Evolutionary conservation across 2,888 invertebrate genomes (phyloP), one percentile per base, ranked within the genome.

Genomic region (Punctoribates punctum): DNA sequence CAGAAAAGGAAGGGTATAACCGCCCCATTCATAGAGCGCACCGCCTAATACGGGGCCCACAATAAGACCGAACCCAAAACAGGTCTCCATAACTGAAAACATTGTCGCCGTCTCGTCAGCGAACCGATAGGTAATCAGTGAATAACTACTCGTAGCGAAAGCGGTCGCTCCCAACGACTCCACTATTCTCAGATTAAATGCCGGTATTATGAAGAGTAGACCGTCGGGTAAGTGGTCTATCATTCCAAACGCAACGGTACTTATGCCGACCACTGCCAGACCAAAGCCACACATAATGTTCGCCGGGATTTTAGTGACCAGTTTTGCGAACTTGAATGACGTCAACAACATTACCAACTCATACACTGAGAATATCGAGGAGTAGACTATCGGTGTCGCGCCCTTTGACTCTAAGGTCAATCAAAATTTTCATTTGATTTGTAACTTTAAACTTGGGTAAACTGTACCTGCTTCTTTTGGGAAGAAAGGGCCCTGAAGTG

Each of bases 31-130:
- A 83, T 91, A 96, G 0, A 96, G 86, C 0, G 91, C 90, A 0
- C 94, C 94, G 0, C 95, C 96, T 11, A 96, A 87, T 0, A 92
- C 92, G 0, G 95, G 95, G 0, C 96, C 95, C 0, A 93, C 91
- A 77, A 95, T 94, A 76, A 95, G 87, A 13, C 84, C 84, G 1
- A 84, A 77, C 4, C 84, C 84, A 73, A 81, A 81, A 73, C 82
- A 83, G 23, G 82, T 82, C 77, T 84, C 84, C 51, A 84, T 77
- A n/a, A 79, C 78, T 9, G 83, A 91, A 86, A 94, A 94, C 81
- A 92, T 93, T 9, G 90, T 91, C 0, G 91, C 91, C 0, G 93
- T 89, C 82, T 91, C 91, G 79, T 93, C 88, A 0, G 93, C 92
- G 85, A 94, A 94, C 84, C 93, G 92, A 83, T 90, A 90, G 70